These are phyloP conservation scores for Brachyalestes nurse DNA, from an alignment of 2,797 vertebrate genomes.

Conservation along the genomic window DNA sequence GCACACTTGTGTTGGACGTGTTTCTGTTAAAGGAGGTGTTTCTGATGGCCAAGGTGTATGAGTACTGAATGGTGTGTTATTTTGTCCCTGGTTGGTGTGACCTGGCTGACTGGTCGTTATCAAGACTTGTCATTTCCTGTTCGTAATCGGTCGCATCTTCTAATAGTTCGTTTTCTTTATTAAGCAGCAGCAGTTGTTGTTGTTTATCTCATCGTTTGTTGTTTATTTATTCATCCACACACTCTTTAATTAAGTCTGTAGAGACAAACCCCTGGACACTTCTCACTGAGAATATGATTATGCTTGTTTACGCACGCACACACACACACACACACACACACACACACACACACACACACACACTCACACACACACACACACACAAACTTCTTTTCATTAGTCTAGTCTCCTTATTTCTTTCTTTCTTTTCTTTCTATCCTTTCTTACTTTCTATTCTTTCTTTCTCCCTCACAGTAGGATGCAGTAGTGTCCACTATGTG, in stretches of 20 bases:
- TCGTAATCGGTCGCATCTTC: not conserved
- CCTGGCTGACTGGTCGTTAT: constrained; percentile 6
- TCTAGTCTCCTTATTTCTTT: not conserved
- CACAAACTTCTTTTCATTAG: no score
- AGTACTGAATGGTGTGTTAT: not conserved
- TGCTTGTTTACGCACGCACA: constrained; percentile 12
- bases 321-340: constrained; percentile 11
- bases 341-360: no score
- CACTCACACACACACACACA: no score
- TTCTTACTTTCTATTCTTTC: not conserved
- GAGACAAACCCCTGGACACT: constrained; percentile 68
- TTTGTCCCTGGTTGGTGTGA: not conserved
- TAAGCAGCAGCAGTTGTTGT: constrained; percentile 53
- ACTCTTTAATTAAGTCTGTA: constrained; percentile 69
- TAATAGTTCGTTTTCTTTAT: constrained; percentile 56
- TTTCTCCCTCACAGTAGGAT: constrained; percentile 7
- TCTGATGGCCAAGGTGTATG: no score
- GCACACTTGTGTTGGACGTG: no score
- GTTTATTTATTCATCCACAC: constrained; percentile 47
- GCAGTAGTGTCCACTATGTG: not conserved
- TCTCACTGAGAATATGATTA: constrained; percentile 72
- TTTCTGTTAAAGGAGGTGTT: no score
- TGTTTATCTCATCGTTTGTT: constrained; percentile 69
- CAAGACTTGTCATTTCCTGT: not conserved
- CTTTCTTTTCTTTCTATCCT: not conserved